Evolutionary conservation across 2,888 invertebrate species (phyloP).

Genomic region (Heliconius charithonia): DNA sequence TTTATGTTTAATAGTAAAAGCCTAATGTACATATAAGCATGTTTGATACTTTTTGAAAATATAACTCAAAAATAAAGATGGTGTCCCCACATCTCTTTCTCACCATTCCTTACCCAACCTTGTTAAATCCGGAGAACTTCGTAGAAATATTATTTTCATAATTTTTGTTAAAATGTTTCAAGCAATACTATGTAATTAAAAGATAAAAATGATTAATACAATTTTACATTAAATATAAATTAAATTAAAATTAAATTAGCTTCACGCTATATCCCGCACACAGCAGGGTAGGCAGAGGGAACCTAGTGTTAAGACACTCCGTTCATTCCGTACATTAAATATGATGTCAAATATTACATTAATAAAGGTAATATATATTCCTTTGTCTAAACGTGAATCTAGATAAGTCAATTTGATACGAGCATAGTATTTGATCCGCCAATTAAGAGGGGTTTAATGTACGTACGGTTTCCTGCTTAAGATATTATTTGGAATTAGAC

Average conservation of each 20-base stretch:
- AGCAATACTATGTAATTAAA: not conserved
- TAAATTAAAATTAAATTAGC: too few relatives aligned
- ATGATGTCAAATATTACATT: not conserved
- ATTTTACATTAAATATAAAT: not conserved
- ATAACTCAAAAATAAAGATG: too few relatives aligned
- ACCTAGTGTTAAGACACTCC: too few relatives aligned
- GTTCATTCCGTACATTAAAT: too few relatives aligned
- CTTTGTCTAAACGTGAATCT: conserved; percentile 1
- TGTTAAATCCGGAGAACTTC: too few relatives aligned
- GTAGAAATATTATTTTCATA: too few relatives aligned
- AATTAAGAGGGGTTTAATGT: conserved; percentile 43
- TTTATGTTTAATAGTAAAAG: not conserved
- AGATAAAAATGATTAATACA: not conserved
- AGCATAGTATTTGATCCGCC: conserved; percentile 39
- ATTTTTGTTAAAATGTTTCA: not conserved
- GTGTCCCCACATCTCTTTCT: not conserved
- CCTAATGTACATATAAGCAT: too few relatives aligned
- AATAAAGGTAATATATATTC: not conserved
- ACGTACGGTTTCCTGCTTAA: conserved; percentile 44
- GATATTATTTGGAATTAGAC: conserved; percentile 41
- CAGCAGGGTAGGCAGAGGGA: too few relatives aligned
- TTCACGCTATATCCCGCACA: too few relatives aligned
- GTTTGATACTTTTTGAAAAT: too few relatives aligned
- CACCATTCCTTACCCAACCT: not conserved
- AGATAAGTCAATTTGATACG: conserved; percentile 23